Evolutionary conservation across 2,888 invertebrate species (phyloP).

Genomic region (Koerneria pararmatus): DNA sequence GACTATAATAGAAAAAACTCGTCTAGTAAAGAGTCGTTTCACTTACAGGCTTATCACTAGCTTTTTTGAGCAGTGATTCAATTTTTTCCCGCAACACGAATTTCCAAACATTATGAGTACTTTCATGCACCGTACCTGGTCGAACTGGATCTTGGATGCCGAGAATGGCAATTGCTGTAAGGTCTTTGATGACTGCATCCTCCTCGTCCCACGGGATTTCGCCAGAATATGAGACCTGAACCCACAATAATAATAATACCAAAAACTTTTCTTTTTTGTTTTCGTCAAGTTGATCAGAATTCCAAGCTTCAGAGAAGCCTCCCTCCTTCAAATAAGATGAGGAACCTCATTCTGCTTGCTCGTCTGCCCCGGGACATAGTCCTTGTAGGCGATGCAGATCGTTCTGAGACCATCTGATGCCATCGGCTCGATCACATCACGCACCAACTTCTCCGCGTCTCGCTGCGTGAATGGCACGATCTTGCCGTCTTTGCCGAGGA

Average conservation of each 20-base stretch:
- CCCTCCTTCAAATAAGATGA: no score
- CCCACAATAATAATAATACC: conserved; percentile 1
- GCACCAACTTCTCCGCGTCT: conserved; percentile 60
- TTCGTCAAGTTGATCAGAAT: no score
- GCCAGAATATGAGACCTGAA: conserved; percentile 31
- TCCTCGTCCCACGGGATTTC: conserved; percentile 76
- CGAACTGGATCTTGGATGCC: conserved; percentile 61
- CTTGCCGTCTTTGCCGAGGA: conserved; percentile 86
- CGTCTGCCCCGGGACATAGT: conserved; percentile 38
- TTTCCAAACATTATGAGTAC: no score
- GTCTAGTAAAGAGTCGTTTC: no score
- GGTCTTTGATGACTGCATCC: conserved; percentile 67
- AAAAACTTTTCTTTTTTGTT: no score
- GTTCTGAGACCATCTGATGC: conserved; percentile 63
- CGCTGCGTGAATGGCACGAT: conserved; percentile 65
- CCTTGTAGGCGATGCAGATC: conserved; percentile 63
- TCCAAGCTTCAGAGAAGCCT: no score
- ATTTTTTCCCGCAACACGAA: background rate
- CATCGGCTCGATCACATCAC: conserved; percentile 64
- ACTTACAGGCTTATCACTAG: no score
- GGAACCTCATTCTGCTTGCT: conserved; percentile 30
- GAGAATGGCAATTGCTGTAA: conserved; percentile 63
- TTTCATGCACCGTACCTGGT: conserved; percentile 29
- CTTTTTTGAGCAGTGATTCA: background rate
- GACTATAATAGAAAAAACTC: no score